Base-by-base conservation (phyloP, 30 jellyfish, hydroid and myxozoan genomes). In the Nemopilema nomurai region DNA sequence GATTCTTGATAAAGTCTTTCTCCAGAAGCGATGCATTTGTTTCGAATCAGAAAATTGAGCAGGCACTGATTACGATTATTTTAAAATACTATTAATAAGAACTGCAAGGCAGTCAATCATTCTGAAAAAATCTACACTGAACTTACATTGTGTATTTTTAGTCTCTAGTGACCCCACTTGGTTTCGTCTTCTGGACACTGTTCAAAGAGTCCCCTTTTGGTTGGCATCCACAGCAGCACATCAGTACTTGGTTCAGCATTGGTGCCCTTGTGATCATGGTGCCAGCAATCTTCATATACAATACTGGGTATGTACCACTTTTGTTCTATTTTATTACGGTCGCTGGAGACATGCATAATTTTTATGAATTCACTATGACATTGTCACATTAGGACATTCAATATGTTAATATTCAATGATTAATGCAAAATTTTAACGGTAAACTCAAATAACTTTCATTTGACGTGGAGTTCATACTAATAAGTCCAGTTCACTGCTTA, bases 111-210 rank as follows among this genome's bases (percentile, higher is more conserved):
- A 51, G 18, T 51, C 18, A 13, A 51, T 51, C 18, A 51, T 16
- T 51, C 23, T 17, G 17, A 13, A n/a, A 18, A 16, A 67, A 67
- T 67, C 16, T 67, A 9, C 26, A 13, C 16, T n/a, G n/a, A n/a
- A n/a, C n/a, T 8, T 23, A 18, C 20, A 19, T 41, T 8, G 20
- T 73, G 21, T 32, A 1, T 24, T 81, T 82, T 51, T 32, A 82
- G 91, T 67, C 81, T 9, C 57, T 82, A 74, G 91, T 82, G 28
- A 82, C 91, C 17, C 91, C 91, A 8, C 62, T 82, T 18, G 82
- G 84, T 9, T 82, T 82, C 63, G 63, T 82, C 33, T 82, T 82
- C 63, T 82, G 91, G 91, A 82, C 84, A 7, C 75, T 82, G 69
- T 82, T 82, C 33, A 31, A 70, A 28, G 91, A 82, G 62, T 31